Evolutionary conservation across 2,797 vertebrate genomes (phyloP).

Genomic region (Neosilurus hyrtlii): DNA sequence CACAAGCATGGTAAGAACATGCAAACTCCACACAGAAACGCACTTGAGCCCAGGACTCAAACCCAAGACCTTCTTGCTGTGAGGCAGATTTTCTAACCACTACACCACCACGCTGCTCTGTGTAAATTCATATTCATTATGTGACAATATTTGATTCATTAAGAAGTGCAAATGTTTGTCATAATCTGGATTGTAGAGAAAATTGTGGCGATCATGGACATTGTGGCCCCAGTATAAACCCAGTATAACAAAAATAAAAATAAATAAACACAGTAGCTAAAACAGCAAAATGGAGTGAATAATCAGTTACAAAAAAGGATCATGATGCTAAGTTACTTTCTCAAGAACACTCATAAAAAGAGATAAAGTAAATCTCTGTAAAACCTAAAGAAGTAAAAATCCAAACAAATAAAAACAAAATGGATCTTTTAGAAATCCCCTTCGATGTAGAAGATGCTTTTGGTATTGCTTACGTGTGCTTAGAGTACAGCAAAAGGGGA

Average conservation of each 20-base stretch:
- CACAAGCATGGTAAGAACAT: too few relatives aligned
- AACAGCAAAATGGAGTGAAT: neutral
- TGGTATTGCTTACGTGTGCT: too few relatives aligned
- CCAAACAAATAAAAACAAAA: neutral
- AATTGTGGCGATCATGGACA: too few relatives aligned
- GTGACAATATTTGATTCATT: neutral
- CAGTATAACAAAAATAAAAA: too few relatives aligned
- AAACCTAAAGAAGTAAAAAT: neutral
- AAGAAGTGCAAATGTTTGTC: too few relatives aligned
- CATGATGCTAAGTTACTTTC: neutral
- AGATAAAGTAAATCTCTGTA: neutral
- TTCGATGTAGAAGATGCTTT: neutral
- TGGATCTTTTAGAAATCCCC: neutral
- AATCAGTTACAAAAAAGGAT: neutral
- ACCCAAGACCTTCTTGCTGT: too few relatives aligned
- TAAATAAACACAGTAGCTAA: neutral
- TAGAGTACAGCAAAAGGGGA: neutral
- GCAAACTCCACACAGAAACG: too few relatives aligned
- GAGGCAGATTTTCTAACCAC: too few relatives aligned
- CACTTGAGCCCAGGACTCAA: too few relatives aligned
- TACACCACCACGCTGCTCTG: too few relatives aligned
- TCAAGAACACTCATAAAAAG: neutral
- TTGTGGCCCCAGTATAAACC: too few relatives aligned
- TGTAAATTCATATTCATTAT: neutral
- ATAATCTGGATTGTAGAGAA: too few relatives aligned